phyloP scores from a whole-genome alignment of 2,113 vertebrate genomes.

The Bujurquina vittata region DNA sequence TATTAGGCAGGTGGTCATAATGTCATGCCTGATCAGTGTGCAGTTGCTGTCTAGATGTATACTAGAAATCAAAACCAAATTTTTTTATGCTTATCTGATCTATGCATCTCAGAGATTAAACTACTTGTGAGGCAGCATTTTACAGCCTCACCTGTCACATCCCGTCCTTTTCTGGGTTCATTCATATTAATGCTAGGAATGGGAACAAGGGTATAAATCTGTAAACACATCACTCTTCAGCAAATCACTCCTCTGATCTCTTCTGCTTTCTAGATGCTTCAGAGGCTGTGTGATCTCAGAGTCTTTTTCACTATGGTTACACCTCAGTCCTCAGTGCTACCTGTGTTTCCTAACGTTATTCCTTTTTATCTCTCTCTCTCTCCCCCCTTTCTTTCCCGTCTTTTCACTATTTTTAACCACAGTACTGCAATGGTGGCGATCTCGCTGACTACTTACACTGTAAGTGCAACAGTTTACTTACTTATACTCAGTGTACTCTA shows the following conservation, averaged over 20 bases:
- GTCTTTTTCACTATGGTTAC: slow-evolving; percentile 10
- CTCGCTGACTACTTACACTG: slow-evolving; percentile 97
- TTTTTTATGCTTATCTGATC: neutral
- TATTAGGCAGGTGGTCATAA: too few relatives aligned
- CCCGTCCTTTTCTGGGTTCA: neutral
- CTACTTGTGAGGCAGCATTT: slow-evolving; percentile 18
- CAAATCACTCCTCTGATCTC: slow-evolving; percentile 46
- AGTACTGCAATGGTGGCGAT: slow-evolving; percentile 99
- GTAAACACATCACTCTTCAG: slow-evolving; percentile 8
- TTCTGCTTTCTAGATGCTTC: slow-evolving; percentile 1
- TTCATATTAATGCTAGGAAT: slow-evolving; percentile 26
- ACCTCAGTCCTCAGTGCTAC: neutral
- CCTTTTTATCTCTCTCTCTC: slow-evolving; percentile 27
- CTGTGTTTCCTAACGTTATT: slow-evolving; percentile 35
- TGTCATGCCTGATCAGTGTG: too few relatives aligned
- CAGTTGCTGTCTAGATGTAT: neutral
- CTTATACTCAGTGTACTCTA: neutral
- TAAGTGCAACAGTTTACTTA: slow-evolving; percentile 80
- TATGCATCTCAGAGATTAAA: neutral
- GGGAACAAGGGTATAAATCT: slow-evolving; percentile 4
- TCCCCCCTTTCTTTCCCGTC: neutral
- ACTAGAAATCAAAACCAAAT: neutral
- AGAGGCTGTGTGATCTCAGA: slow-evolving; percentile 8
- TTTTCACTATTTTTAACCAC: slow-evolving; percentile 36
- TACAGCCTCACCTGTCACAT: slow-evolving; percentile 7